These are phyloP conservation scores for Calyptomena viridis DNA, from an alignment of 2,113 vertebrate genomes.

Conservation along the genomic window DNA sequence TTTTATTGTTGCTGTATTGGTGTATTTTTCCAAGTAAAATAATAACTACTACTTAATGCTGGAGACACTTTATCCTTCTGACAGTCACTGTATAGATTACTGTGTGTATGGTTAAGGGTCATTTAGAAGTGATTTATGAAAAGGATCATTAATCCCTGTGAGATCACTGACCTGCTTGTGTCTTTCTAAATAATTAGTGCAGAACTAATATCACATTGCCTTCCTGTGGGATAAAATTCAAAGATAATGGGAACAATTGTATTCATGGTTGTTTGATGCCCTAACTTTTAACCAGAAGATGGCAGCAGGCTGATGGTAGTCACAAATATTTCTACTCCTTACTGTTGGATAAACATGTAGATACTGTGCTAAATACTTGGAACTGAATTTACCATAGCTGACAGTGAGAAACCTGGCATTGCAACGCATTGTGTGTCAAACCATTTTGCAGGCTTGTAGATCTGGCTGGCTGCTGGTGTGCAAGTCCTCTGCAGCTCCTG, in stretches of 20 bases:
- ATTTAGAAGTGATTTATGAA: background rate
- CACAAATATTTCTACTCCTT: background rate
- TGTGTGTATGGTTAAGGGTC: background rate
- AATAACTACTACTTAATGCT: background rate
- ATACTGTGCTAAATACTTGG: background rate
- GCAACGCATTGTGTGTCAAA: background rate
- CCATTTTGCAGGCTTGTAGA: background rate
- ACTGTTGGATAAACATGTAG: background rate
- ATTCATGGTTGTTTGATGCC: background rate
- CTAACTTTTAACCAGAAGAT: constrained; percentile 52
- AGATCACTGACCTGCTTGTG: background rate
- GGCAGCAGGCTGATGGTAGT: constrained; percentile 39
- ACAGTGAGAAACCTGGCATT: background rate
- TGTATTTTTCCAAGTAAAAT: background rate
- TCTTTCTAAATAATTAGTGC: background rate
- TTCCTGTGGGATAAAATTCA: background rate
- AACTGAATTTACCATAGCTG: background rate
- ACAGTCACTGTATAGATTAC: background rate
- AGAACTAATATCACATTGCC: background rate
- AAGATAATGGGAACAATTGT: background rate
- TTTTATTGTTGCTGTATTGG: background rate
- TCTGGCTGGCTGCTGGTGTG: background rate
- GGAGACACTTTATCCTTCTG: background rate
- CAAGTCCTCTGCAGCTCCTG: background rate
- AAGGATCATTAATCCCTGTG: background rate